A percentile compares a stretch with the other conserved stretches of the same genome.
phyloP scores from a whole-genome alignment of 2,113 vertebrate species.

The Kryptolebias marmoratus region DNA sequence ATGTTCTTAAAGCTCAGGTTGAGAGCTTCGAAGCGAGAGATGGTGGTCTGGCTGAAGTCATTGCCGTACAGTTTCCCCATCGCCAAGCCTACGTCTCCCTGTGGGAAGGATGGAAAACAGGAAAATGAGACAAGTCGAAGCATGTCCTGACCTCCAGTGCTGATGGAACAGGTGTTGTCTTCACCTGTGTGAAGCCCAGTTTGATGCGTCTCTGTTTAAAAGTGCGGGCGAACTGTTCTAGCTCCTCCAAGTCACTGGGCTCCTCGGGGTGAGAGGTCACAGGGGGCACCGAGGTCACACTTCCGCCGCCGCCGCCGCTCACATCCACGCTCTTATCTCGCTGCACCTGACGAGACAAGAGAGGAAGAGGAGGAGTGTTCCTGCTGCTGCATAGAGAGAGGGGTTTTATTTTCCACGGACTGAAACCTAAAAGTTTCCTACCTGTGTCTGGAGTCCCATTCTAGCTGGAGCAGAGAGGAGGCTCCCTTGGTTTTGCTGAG shows the following conservation, averaged over 20 bases:
- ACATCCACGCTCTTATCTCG: constrained; percentile 81
- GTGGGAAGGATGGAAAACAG: constrained; percentile 11
- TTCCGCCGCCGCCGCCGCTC: constrained; percentile 53
- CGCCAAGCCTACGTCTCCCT: constrained; percentile 93
- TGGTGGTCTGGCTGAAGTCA: constrained; percentile 95
- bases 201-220: constrained; percentile 96
- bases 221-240: constrained; percentile 93
- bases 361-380: constrained; percentile 5
- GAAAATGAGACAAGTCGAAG: background rate
- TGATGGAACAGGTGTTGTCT: background rate
- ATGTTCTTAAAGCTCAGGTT: constrained; percentile 97
- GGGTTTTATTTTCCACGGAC: constrained; percentile 33
- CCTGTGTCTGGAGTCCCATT: constrained; percentile 89
- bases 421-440: constrained; percentile 49
- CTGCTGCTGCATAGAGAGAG: background rate
- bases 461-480: constrained; percentile 85
- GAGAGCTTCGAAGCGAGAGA: constrained; percentile 94
- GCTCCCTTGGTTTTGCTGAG: constrained; percentile 94
- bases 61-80: constrained; percentile 96
- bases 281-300: constrained; percentile 64
- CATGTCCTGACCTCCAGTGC: background rate
- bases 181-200: constrained; percentile 92
- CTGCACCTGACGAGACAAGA: constrained; percentile 46
- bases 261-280: constrained; percentile 86
- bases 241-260: constrained; percentile 92